Conservation (phyloP, 1,140 invertebrate genomes). For the Papilio polyxenes region DNA sequence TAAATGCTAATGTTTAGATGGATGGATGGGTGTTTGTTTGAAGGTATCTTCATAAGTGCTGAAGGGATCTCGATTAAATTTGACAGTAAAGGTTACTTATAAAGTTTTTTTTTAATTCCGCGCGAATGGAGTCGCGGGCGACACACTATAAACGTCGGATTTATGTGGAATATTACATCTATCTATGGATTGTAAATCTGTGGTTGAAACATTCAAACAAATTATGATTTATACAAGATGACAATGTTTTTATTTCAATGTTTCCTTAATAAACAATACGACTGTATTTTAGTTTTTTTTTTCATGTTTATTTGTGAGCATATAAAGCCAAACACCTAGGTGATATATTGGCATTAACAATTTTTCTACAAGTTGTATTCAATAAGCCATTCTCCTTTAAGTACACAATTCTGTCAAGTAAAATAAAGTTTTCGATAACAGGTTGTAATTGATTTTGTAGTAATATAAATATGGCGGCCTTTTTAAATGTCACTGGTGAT, state of each 20-base stretch:
- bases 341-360: constrained; percentile 82
- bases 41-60: no score
- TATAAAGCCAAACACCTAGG: constrained; percentile 83
- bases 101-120: no score
- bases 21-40: no score
- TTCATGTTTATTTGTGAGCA: constrained; percentile 57
- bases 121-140: no score
- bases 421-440: constrained; percentile 85
- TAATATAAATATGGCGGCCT: constrained; percentile 66
- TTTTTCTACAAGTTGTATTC: constrained; percentile 79
- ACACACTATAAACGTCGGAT: no score
- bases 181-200: no score
- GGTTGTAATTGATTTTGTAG: constrained; percentile 76
- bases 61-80: no score
- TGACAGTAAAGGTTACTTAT: no score
- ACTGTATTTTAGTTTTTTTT: neutral
- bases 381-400: constrained; percentile 81
- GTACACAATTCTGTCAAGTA: constrained; percentile 85
- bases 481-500: constrained; percentile 71
- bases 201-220: no score
- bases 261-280: neutral
- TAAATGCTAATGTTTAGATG: no score
- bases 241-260: neutral
- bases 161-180: no score
- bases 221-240: no score